A percentile compares a stretch with the other conserved stretches of the same genome.
Evolutionary conservation across 2,113 vertebrate genomes (phyloP).

Genomic region (Terrapene triunguis): DNA sequence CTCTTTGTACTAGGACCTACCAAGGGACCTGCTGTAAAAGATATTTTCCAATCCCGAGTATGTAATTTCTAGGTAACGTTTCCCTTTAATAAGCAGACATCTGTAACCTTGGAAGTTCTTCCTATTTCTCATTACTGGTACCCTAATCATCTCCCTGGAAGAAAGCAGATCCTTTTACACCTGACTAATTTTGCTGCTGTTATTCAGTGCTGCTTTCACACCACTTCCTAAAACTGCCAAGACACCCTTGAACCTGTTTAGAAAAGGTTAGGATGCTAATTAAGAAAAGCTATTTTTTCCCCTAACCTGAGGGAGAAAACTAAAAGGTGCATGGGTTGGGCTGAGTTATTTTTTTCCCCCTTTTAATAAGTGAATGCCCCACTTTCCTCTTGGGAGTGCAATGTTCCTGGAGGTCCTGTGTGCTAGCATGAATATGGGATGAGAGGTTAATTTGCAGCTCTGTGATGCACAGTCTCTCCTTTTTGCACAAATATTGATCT

Average conservation of each 20-base stretch:
- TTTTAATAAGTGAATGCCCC: conserved; percentile 12
- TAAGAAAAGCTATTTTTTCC: conserved; percentile 66
- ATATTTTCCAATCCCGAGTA: background rate
- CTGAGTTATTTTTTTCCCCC: conserved; percentile 20
- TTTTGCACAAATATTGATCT: conserved; percentile 80
- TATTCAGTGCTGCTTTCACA: conserved; percentile 70
- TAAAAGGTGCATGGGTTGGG: background rate
- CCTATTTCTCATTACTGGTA: conserved; percentile 45
- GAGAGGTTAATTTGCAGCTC: conserved; percentile 77
- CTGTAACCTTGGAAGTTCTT: conserved; percentile 57
- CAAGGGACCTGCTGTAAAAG: background rate
- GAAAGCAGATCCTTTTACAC: conserved; percentile 62
- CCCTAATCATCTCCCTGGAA: conserved; percentile 39
- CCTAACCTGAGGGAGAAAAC: conserved; percentile 53
- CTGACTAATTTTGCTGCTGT: conserved; percentile 62
- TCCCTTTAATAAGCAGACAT: background rate
- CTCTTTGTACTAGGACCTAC: background rate
- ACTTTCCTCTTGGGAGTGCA: background rate
- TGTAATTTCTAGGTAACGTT: background rate
- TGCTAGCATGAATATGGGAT: background rate
- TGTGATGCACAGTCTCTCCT: conserved; percentile 60
- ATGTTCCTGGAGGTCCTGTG: conserved; percentile 4
- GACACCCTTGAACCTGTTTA: conserved; percentile 74
- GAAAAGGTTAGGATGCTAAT: conserved; percentile 78
- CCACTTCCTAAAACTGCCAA: conserved; percentile 57